These are phyloP conservation scores for Hesperia comma DNA, from an alignment of 2,888 invertebrate species.

Conservation along the genomic window DNA sequence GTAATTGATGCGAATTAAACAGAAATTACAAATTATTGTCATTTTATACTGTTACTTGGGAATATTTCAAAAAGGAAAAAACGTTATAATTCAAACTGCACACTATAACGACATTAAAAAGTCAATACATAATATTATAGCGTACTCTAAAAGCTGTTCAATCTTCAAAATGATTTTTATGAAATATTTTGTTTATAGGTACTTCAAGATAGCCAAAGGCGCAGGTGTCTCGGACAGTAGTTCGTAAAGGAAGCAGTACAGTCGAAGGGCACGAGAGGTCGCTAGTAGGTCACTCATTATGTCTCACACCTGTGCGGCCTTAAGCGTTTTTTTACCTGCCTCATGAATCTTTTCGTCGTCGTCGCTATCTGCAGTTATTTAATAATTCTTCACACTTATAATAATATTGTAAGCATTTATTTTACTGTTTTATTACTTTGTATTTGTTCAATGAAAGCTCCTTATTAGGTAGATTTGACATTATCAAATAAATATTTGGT, in stretches of 20 bases:
- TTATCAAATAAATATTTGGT: neutral
- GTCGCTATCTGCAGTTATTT: neutral
- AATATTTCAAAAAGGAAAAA: too few species aligned
- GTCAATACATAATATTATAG: too few species aligned
- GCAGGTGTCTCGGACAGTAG: constrained; percentile 61
- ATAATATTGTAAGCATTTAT: neutral
- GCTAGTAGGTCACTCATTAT: constrained; percentile 58
- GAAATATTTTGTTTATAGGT: too few species aligned
- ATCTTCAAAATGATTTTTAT: too few species aligned
- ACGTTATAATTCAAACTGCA: too few species aligned
- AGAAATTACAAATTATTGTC: too few species aligned
- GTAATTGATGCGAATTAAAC: too few species aligned
- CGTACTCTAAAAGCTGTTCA: too few species aligned
- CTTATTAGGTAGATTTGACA: constrained; percentile 2
- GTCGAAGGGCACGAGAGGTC: constrained; percentile 57
- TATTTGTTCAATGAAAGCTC: neutral
- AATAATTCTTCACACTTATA: neutral
- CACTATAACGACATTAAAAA: too few species aligned
- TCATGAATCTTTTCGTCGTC: neutral
- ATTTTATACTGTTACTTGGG: too few species aligned
- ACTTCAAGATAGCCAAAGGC: constrained; percentile 24
- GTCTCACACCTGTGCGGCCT: constrained; percentile 46
- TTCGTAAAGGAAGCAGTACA: constrained; percentile 62
- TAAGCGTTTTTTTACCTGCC: constrained; percentile 4
- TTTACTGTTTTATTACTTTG: neutral